Percentiles rank a stretch among this genome's conserved stretches.
phyloP scores from a whole-genome alignment of 1,140 invertebrate genomes.

The Micrasema longulum region DNA sequence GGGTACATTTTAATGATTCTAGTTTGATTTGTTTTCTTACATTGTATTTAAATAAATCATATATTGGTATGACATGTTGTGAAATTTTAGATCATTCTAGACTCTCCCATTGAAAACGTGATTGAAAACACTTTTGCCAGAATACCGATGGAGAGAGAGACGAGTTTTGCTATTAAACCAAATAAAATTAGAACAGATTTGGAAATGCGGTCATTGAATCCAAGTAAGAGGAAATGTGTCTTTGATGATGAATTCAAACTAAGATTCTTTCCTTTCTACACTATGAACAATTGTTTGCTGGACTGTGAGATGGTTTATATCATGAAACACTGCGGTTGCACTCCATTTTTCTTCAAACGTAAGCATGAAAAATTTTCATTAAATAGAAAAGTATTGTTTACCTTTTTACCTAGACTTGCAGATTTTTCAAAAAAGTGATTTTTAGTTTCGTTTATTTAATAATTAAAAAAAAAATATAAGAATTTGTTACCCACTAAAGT shows the following conservation, averaged over 20 bases:
- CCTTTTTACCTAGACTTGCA: no score
- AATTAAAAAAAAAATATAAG: no score
- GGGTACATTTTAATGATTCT: no score
- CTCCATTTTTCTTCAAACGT: constrained; percentile 62
- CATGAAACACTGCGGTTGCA: constrained; percentile 58
- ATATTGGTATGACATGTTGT: no score
- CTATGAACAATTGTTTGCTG: constrained; percentile 62
- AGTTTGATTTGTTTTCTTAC: no score
- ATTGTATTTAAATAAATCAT: no score
- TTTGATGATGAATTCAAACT: constrained; percentile 71
- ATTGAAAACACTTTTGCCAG: constrained; percentile 61
- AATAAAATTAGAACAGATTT: constrained; percentile 61
- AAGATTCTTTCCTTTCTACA: constrained; percentile 61
- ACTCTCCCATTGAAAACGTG: constrained; percentile 61
- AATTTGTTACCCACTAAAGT: no score
- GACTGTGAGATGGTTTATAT: constrained; percentile 60
- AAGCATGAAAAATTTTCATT: constrained; percentile 52
- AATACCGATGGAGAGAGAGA: constrained; percentile 63
- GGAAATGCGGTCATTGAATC: constrained; percentile 56
- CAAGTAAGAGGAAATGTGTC: constrained; percentile 70
- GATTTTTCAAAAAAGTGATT: no score
- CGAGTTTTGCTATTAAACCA: constrained; percentile 62
- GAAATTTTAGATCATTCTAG: constrained; percentile 61
- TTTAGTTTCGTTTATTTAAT: no score
- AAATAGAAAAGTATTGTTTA: no score